phyloP scores from a whole-genome alignment of 2,113 vertebrate genomes.

The Clarias macrocephalus region DNA sequence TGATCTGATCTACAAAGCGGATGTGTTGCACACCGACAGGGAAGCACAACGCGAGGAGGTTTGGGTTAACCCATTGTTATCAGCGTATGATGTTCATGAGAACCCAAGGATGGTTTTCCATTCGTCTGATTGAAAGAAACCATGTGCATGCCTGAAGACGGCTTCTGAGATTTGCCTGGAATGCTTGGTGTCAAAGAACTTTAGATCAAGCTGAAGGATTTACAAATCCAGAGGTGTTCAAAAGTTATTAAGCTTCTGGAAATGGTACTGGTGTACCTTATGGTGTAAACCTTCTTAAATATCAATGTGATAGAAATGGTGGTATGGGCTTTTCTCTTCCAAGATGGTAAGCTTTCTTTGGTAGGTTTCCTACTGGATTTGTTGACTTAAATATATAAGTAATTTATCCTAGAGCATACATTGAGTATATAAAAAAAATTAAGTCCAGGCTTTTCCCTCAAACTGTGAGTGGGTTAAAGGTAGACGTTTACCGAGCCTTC shows the following conservation, averaged over 20 bases:
- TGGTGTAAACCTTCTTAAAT: neutral
- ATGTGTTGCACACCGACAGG: neutral
- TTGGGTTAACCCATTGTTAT: neutral
- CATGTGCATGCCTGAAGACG: neutral
- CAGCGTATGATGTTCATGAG: neutral
- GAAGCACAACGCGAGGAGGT: neutral
- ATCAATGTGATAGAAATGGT: neutral
- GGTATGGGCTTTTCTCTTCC: neutral
- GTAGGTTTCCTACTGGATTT: neutral
- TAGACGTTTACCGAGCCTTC: constrained; percentile 36
- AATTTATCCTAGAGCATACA: neutral
- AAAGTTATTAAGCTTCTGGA: neutral
- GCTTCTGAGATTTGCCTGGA: neutral
- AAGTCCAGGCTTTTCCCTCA: constrained; percentile 1
- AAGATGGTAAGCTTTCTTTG: neutral
- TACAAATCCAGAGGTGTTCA: neutral
- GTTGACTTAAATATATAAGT: neutral
- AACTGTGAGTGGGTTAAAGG: constrained; percentile 10
- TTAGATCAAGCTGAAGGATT: neutral
- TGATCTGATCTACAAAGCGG: constrained; percentile 32
- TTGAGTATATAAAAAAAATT: constrained; percentile 1
- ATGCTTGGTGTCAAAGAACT: too few relatives aligned
- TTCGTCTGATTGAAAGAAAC: neutral
- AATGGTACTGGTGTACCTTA: neutral
- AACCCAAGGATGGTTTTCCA: neutral